Evolutionary conservation across 2,888 invertebrate genomes (phyloP), one percentile per base, ranked within the genome.

Genomic region (Torymus tubicola): DNA sequence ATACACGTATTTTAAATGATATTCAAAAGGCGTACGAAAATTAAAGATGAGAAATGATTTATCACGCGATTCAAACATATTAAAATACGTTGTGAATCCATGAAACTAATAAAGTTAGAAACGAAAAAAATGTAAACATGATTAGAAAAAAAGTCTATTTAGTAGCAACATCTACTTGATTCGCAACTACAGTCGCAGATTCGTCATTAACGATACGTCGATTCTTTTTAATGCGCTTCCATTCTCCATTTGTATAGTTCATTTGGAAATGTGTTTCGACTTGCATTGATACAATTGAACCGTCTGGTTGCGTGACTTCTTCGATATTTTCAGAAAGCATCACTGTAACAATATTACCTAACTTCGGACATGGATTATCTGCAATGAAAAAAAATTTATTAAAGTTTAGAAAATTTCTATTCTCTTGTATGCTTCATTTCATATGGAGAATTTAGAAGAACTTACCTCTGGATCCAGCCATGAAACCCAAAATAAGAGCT

Each of bases 221-320:
- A 90, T 95, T 96, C 88, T 98, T 98, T 91, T 98, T 97, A 86
- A 98, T 96, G 86, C 96, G 93, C 89, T 98, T 98, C 98, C 98
- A 99, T 90, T 99, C 98, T 50, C 99, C 99, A 74, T 97, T 98
- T 89, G 96, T 96, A 92, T 99, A 99, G 92, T 99, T 99, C 97
- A 99, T 97, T 91, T 99, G 98, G 94, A 99, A 99, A 91, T 97
- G 98, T 84, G 97, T 98, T 91, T 99, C 99, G 0, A 96, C 96
- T 72, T 96, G 92, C 91, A 96, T 96, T 0, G 94, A 94, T 24
- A 94, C 91, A 86, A 95, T 94, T 0, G 95, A 95, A 84, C 97
- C 96, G 90, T 98, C 97, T 0, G 95, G 93, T 88, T 97, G 97
- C 13, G 94, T 93, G 0, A 98, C 96, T 85, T 96, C 96, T 91